Evolutionary conservation across 2,113 vertebrate species (phyloP), one percentile per base, ranked within the genome.

Genomic region (Sinocyclocheilus maitianheensis): DNA sequence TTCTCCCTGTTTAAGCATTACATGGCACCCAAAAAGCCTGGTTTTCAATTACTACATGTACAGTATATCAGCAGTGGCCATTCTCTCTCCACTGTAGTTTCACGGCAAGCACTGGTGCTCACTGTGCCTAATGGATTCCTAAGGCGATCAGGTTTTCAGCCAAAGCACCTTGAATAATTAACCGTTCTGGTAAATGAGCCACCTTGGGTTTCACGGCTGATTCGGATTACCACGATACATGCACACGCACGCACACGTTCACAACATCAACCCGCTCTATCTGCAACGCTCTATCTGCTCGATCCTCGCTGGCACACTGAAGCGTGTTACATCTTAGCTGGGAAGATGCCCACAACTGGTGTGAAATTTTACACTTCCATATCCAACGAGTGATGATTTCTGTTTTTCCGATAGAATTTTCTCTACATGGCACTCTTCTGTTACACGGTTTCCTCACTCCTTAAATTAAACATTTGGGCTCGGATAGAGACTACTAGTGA

Each of bases 81-180:
- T 51, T 67, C 63, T 53, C 77, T 81, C 74, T 9, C 16, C 65
- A 74, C 74, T 60, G 48, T 74, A 24, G 83, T 88, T 84, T 83
- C 81, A 80, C 62, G n/a, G 87, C 22, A 67, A 86, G 85, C 72
- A 75, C 74, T 85, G 77, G 85, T 22, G 71, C 79, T 85, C 51
- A 65, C 71, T 67, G 85, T 81, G 79, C 89, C 80, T 82, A 85
- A 86, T 83, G 86, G 90, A 93, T 92, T 90, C 90, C 90, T 90
- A 90, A 93, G 92, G 91, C 87, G 92, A 93, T 93, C 88, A 81
- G 76, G 91, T 94, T 94, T 94, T 93, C 91, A 91, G 91, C 92
- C 92, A 93, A 93, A 92, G 92, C 91, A 89, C 88, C 89, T 90
- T 95, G 89, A 94, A 95, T 94, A 94, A 95, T 95, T 94, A 85